Conservation (phyloP, 37 sponge, comb jelly and placozoan species). For the Theonella swinhoei region DNA sequence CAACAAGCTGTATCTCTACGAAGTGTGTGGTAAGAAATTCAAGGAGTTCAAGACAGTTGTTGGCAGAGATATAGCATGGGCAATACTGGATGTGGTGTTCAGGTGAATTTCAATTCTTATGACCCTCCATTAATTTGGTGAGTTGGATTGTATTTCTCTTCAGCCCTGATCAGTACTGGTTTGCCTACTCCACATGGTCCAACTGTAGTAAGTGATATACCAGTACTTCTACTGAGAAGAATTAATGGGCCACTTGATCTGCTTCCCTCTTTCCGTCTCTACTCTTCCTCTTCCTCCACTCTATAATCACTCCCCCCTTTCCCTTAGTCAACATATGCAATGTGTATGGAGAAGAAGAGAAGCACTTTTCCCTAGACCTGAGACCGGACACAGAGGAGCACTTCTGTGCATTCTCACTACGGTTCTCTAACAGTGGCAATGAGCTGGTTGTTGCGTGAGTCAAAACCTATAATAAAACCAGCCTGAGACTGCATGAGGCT, state of each 20-base stretch:
- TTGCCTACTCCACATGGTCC: conserved; percentile 84
- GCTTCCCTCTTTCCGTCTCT: too few species aligned
- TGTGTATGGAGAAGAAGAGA: conserved; percentile 49
- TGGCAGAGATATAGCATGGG: conserved; percentile 84
- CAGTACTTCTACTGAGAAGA: neutral
- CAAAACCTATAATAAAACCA: neutral
- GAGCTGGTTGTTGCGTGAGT: conserved; percentile 78
- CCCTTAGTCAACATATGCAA: conserved; percentile 71
- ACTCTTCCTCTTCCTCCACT: neutral
- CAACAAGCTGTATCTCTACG: conserved; percentile 47
- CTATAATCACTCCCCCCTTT: neutral
- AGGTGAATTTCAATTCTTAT: conserved; percentile 26
- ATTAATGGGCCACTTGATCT: too few species aligned
- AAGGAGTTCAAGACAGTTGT: conserved; percentile 23
- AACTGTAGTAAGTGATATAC: conserved; percentile 42
- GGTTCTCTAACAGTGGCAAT: conserved; percentile 65
- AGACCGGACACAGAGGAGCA: conserved; percentile 30
- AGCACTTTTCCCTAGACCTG: conserved; percentile 52
- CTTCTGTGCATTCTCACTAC: conserved; percentile 56
- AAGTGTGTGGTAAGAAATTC: conserved; percentile 33
- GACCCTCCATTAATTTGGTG: too few species aligned
- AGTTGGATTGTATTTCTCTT: neutral
- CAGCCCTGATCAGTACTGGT: conserved; percentile 74
- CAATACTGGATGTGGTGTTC: conserved; percentile 55
- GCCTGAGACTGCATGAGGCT: too few species aligned